Conservation (phyloP, 2,797 vertebrate species). For the Pachyuromys duprasi region DNA sequence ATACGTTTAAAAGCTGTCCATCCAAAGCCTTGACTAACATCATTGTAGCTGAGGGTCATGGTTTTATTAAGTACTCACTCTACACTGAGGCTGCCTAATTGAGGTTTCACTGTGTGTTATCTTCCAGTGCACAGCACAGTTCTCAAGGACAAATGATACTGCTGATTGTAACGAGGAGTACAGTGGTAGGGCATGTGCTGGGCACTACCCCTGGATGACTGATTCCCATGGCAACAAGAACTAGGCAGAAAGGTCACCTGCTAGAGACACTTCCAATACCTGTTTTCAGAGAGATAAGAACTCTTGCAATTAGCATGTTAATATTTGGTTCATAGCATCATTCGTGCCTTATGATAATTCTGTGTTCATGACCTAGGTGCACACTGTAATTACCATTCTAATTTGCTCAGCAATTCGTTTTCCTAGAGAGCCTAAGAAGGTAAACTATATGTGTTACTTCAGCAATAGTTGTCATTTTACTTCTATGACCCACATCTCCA, state of each 20-base stretch:
- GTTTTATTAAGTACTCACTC: constrained; percentile 22
- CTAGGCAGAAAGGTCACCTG: constrained; percentile 17
- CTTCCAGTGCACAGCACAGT: neutral
- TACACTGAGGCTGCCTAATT: neutral
- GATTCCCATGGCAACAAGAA: constrained; percentile 48
- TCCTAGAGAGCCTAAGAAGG: neutral
- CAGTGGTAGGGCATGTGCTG: neutral
- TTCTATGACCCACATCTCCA: neutral
- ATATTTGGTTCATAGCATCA: constrained; percentile 65
- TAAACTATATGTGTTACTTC: neutral
- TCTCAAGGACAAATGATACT: neutral
- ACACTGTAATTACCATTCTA: constrained; percentile 60
- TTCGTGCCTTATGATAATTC: constrained; percentile 54
- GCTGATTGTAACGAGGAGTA: neutral
- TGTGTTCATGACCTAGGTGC: neutral
- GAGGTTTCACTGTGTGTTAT: neutral
- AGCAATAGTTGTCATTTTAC: neutral
- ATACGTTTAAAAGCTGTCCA: neutral
- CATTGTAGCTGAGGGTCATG: neutral
- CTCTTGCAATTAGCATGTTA: constrained; percentile 65
- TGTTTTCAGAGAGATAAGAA: constrained; percentile 69
- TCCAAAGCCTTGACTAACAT: neutral
- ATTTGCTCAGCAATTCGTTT: constrained; percentile 55
- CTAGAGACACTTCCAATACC: constrained; percentile 35
- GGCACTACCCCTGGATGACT: neutral